Evolutionary conservation across 2,113 vertebrate species (phyloP), one percentile per base, ranked within the genome.

Genomic region (Forbesichthys agassizii): DNA sequence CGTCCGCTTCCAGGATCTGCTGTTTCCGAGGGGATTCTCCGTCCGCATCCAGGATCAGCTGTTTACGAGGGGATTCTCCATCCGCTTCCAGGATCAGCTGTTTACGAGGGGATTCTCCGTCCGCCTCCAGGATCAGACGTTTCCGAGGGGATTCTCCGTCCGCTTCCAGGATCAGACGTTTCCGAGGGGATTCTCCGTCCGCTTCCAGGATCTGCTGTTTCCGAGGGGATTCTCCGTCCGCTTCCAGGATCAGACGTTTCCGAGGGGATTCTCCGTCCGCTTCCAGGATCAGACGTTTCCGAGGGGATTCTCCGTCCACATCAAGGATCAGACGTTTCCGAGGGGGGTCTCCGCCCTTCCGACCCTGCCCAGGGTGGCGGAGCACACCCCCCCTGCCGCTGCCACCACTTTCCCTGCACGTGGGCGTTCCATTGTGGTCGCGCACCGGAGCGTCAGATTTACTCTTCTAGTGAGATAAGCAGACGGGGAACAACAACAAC

Each of bases 381-480:
- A 91, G 80, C 47, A 91, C 85, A 1, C 90, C 90, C 62, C 66
- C 47, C 0, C 90, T 65, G 18, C 56, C 64, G 20, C 83, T 1
- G 0, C 90, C 64, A 16, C 55, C 66, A 16, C 83, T 66, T 62
- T 86, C 86, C 2, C 80, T 20, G 54, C 5, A 68, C 36, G 56
- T 78, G 18, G 27, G 1, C 1, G 48, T 67, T 16, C 82, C 83
- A 6, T 84, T 86, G 55, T 56, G 66, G 11, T 64, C 63, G 3
- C 57, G 12, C 6, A 0, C 58, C 0, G 9, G 3, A 0, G 65
- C 14, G 9, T 61, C 70, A 33, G 6, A 68, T 77, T 77, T 86
- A 63, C 78, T 85, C 16, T 80, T 86, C 80, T 88, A 72, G 62
- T 33, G 64, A 10, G 68, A 20, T 16, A 77, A 4, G 2, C 27